Evolutionary conservation across 2,797 vertebrate genomes (phyloP), one percentile per base, ranked within the genome.

Genomic region (Poeciliopsis presidionis): DNA sequence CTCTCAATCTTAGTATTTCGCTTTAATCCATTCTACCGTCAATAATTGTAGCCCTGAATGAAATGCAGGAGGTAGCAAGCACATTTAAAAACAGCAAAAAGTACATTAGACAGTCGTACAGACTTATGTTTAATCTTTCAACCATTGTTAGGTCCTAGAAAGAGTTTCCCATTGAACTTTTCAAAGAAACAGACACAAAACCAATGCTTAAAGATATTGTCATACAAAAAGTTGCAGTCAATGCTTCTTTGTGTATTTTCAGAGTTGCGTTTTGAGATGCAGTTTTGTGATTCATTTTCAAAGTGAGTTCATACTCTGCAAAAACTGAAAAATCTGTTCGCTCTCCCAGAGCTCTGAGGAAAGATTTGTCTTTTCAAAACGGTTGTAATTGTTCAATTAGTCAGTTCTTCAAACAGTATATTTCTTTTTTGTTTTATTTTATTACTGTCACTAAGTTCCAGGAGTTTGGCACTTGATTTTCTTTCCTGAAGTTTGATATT

Each of bases 21-120:
- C 49, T 46, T 72, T 51, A 16, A 46, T 47, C 11, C 51, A 57
- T 55, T 77, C 76, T 43, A 80, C 47, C 28, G n/a, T 43, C 28
- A 75, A 55, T 73, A 30, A 13, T 73, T 83, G 51, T 55, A 57
- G 71, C 72, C 75, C 25, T 77, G 59, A n/a, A 43, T 46, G 2
- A 45, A 73, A 43, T 39, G 5, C 6, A 25, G 72, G 49, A 7
- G 49, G 20, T 3, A 36, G 72, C 30, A 16, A 25, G 1, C 47
- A 53, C 47, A 61, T 49, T 36, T 65, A 51, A 43, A 43, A 28
- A 59, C 12, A 67, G 13, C 5, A 41, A 16, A 16, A 67, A 41
- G 18, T 65, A 22, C 33, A 22, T 18, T 36, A 65, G 61, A 39
- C 16, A 33, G 2, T 33, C 1, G 59, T 33, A 6, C 14, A 18